Conservation (phyloP, 2,113 vertebrate species). For the Mesoclemmys tuberculata region DNA sequence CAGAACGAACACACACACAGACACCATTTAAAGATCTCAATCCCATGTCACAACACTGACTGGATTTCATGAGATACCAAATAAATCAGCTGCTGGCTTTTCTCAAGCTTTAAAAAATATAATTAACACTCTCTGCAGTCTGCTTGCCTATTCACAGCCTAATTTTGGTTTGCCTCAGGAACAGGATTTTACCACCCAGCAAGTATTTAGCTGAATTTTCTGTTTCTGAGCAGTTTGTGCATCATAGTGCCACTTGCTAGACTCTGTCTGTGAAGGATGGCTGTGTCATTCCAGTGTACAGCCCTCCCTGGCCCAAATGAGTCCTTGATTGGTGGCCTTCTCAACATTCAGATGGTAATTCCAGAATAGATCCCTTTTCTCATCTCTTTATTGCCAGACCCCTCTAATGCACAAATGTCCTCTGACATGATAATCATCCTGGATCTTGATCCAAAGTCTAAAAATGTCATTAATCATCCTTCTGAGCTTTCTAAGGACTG, state of each 20-base stretch:
- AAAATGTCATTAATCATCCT: background rate
- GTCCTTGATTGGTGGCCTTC: background rate
- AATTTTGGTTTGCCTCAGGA: background rate
- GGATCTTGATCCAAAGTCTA: background rate
- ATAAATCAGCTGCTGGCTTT: background rate
- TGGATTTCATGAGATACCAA: background rate
- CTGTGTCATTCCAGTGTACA: background rate
- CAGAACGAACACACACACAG: background rate
- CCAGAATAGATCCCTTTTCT: background rate
- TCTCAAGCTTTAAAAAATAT: background rate
- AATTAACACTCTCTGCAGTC: background rate
- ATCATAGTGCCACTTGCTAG: background rate
- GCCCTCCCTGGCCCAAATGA: background rate
- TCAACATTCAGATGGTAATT: background rate
- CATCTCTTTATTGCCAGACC: background rate
- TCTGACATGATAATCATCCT: background rate
- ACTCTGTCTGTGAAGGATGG: background rate
- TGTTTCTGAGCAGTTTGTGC: background rate
- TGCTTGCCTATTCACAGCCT: background rate
- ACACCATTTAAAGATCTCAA: background rate
- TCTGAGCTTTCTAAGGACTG: background rate
- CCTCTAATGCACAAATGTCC: background rate
- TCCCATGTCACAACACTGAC: background rate
- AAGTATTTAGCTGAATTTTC: background rate
- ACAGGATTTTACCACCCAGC: background rate